Evolutionary conservation across 1,140 invertebrate species (phyloP).

Genomic region (Conus ventricosus): DNA sequence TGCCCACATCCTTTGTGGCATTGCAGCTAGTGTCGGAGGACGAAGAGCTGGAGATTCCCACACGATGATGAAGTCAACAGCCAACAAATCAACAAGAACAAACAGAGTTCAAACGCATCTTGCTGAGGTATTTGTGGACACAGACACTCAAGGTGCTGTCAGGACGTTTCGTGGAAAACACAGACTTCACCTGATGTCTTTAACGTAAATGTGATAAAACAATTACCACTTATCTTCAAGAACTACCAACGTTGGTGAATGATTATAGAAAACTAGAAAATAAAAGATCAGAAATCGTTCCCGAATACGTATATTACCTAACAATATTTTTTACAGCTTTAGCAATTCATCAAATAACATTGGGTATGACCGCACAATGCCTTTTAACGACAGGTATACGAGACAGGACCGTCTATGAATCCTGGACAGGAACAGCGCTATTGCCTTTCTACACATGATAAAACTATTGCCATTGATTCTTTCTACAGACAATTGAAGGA

Average conservation of each 20-base stretch:
- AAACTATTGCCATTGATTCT: neutral
- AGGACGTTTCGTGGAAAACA: neutral
- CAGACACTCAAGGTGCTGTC: neutral
- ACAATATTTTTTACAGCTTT: no score
- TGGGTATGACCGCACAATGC: no score
- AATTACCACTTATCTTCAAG: no score
- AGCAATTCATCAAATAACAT: no score
- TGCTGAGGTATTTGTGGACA: slow-evolving; percentile 38
- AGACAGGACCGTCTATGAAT: neutral
- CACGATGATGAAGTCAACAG: neutral
- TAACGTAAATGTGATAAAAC: no score
- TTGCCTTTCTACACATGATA: neutral
- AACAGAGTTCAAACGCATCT: neutral
- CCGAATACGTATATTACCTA: no score
- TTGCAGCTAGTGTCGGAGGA: neutral
- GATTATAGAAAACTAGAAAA: no score
- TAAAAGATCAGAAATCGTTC: no score
- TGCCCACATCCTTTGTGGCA: neutral
- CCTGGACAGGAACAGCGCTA: neutral
- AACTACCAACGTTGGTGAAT: no score
- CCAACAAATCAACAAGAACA: slow-evolving; percentile 14
- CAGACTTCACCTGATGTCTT: no score
- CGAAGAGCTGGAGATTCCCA: no score
- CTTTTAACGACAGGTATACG: neutral
- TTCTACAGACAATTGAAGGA: neutral